Conservation (phyloP, 2,113 vertebrate species). For the Pteruthius melanotis region DNA sequence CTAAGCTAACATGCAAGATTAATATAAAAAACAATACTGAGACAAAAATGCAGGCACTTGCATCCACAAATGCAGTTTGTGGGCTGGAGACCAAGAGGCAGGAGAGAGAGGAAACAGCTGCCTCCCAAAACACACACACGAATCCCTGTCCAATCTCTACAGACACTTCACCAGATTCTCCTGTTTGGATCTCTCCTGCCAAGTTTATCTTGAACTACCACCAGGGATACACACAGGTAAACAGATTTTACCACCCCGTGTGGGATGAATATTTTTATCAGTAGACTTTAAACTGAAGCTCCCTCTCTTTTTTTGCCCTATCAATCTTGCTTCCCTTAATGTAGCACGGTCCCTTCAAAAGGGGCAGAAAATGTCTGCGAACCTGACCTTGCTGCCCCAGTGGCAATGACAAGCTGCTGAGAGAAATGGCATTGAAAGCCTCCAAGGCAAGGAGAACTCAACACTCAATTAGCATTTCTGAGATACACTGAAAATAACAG, state of each 20-base stretch:
- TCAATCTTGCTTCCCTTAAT: background rate
- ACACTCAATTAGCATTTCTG: background rate
- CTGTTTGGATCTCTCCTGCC: background rate
- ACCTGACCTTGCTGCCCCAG: background rate
- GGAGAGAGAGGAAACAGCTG: background rate
- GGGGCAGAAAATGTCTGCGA: background rate
- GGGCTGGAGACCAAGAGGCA: background rate
- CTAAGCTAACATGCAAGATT: background rate
- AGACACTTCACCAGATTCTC: background rate
- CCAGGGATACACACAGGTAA: background rate
- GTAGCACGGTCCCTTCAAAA: background rate
- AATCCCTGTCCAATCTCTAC: background rate
- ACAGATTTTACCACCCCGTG: background rate
- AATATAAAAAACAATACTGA: background rate
- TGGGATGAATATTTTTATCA: background rate
- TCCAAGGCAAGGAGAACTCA: background rate
- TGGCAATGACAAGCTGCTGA: background rate
- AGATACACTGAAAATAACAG: background rate
- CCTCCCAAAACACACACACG: background rate
- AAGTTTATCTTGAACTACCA: background rate
- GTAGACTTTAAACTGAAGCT: background rate
- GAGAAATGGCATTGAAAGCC: background rate
- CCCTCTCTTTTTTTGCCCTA: background rate
- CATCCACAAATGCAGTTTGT: background rate
- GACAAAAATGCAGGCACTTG: background rate